Base-by-base conservation (phyloP, 2,797 vertebrate genomes). In the Phoebastria nigripes region DNA sequence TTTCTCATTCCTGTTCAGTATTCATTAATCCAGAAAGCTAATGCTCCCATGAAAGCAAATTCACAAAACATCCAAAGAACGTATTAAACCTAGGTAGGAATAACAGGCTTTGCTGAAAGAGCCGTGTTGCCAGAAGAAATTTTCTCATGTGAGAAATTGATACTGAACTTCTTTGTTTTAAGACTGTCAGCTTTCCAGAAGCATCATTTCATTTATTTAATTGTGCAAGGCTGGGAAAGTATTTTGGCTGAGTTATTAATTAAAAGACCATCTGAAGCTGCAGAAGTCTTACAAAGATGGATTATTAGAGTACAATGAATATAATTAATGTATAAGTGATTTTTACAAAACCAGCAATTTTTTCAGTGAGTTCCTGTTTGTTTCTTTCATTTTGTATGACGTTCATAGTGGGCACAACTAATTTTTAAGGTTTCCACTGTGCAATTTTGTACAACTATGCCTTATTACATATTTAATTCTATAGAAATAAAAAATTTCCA, bases 191-290 rank as follows among this genome's bases (percentile, higher is more conserved):
- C 16, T 89, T 95, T 93, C 76, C 46, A 83, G 42, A 66, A 88
- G 44, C 55, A 76, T 83, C 33, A 59, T 91, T 82, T 93, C 5
- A 47, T 89, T 8, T 69, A 54, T 83, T 92, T 91, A 90, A 80
- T 80, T 94, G 29, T 37, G 35, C 37, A 90, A 81, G 49, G 24
- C 69, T 91, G 87, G 51, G 78, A 56, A 88, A 86, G 4, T 85
- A 26, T 93, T 97, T 66, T 95, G 82, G n/a, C 80, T 31, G 16
- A 84, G 37, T 70, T 83, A 39, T 33, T 89, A 88, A 90, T 82
- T 82, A 63, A 67, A 94, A 82, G 77, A 69, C 2, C 58, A 79
- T 63, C 33, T 76, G 82, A 83, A 87, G 35, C 33, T 89, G 29
- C 35, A 85, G 47, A 72, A 81, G 44, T 63, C 14, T 77, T 89